Evolutionary conservation across 2,113 vertebrate genomes (phyloP).

Genomic region (Prionailurus viverrinus): DNA sequence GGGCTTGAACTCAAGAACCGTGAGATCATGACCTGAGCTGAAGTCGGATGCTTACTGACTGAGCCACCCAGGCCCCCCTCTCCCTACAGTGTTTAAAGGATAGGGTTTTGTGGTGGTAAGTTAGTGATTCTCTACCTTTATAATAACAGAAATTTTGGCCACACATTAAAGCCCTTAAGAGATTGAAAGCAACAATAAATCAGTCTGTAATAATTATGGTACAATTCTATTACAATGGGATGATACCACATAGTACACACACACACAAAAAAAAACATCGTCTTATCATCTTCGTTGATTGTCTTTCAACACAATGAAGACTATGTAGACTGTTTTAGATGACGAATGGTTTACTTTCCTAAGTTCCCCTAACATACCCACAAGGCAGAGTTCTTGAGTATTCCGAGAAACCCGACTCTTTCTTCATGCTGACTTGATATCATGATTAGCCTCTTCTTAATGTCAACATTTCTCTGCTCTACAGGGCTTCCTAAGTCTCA

Average conservation of each 20-base stretch:
- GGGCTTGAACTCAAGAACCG: too few relatives aligned
- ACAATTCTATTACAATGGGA: neutral
- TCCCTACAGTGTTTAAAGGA: neutral
- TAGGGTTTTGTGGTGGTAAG: neutral
- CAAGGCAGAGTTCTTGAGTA: constrained; percentile 7
- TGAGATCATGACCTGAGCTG: too few relatives aligned
- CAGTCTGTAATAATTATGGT: neutral
- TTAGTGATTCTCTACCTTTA: neutral
- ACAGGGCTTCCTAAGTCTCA: neutral
- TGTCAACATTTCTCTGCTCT: neutral
- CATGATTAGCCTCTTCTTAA: neutral
- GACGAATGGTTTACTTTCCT: neutral
- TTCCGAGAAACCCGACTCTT: neutral
- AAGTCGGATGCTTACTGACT: too few relatives aligned
- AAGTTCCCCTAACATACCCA: neutral
- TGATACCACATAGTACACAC: neutral
- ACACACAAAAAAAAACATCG: neutral
- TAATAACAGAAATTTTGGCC: neutral
- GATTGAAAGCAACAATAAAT: neutral
- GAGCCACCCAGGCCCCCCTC: neutral
- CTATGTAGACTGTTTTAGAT: neutral
- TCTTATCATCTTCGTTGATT: neutral
- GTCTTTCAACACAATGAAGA: neutral
- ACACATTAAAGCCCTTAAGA: neutral
- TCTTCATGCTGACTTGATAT: neutral